Base-by-base conservation (phyloP, 92 coral and sea anemone species). In the Virgularia gustaviana region DNA sequence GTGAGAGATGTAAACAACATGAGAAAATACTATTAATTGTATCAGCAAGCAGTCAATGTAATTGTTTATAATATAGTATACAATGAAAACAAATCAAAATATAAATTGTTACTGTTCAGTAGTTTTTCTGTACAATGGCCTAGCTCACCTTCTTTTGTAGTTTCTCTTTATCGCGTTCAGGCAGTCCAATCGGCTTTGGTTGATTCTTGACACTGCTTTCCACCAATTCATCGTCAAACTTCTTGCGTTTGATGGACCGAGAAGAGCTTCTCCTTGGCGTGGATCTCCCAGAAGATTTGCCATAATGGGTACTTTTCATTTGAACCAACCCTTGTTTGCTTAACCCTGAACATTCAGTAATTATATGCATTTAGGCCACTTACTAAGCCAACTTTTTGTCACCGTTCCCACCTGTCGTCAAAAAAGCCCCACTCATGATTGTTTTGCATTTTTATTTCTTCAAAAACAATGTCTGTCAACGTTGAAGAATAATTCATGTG, bases 221-320 rank as follows among this genome's bases (percentile, higher is more conserved):
- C 25, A 92, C 98, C 70, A 92, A 91, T 52, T 92, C 98, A 82
- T 92, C 98, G 60, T 92, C 98, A 92, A 92, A 92, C 81, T 92
- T 92, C 75, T 92, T 92, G 56, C 98, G 70, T 39, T 92, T 92
- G 31, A 92, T 92, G 2, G 98, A 92, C 36, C 98, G 90, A 0
- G 98, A 92, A 4, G 98, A 92, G 31, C 98, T 92, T 57, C 98
- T 76, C n/a, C 98, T 81, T 5, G 98, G 98, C 5, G 98, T 92
- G 29, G 75, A 47, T 11, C 75, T 42, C 11, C 75, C 75, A 32
- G 75, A 68, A 30, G 75, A 1, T 49, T 68, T 68, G 25, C 75
- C 75, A 68, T 47, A 68, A 51, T 68, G 75, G 13, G 51, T 61
- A 49, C 60, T 47, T 68, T 68, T 68, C 8, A 43, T 9, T 15